Conservation (phyloP, 2,888 invertebrate genomes). For the Drosophila quinaria region DNA sequence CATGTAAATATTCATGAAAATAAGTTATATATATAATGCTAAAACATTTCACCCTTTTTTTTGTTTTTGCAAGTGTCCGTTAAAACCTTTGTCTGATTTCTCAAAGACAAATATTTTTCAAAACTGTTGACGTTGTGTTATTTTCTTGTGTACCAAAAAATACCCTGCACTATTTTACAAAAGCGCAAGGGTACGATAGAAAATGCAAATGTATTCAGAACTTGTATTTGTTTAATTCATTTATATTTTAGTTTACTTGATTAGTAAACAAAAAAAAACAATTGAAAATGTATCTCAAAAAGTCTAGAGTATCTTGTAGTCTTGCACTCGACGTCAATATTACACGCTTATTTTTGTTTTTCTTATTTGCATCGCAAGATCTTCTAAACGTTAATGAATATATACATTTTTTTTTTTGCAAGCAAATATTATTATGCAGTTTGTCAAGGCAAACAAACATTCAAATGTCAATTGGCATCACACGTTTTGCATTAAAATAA, state of each 20-base stretch:
- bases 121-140: slow-evolving; percentile 6
- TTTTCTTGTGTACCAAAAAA: not conserved
- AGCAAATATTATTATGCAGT: slow-evolving; percentile 51
- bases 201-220: not conserved
- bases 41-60: not conserved
- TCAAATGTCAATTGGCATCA: slow-evolving; percentile 20
- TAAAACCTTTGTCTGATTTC: not conserved
- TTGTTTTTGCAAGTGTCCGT: slow-evolving; percentile 1
- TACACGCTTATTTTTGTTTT: slow-evolving; percentile 2
- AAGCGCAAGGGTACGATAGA: not conserved
- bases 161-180: not conserved
- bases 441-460: slow-evolving; percentile 41
- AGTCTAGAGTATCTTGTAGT: not conserved
- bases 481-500: not conserved
- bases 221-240: not conserved
- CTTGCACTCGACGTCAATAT: not conserved
- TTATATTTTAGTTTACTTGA: not conserved
- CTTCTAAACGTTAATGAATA: slow-evolving; percentile 15
- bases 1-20: not conserved
- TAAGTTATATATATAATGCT: not conserved
- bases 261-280: too few species aligned
- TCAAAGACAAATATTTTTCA: slow-evolving; percentile 9
- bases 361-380: slow-evolving; percentile 4
- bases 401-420: slow-evolving; percentile 15
- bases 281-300: not conserved